These are phyloP conservation scores for Strigops habroptila DNA, from an alignment of 2,113 vertebrate species.

Conservation along the genomic window DNA sequence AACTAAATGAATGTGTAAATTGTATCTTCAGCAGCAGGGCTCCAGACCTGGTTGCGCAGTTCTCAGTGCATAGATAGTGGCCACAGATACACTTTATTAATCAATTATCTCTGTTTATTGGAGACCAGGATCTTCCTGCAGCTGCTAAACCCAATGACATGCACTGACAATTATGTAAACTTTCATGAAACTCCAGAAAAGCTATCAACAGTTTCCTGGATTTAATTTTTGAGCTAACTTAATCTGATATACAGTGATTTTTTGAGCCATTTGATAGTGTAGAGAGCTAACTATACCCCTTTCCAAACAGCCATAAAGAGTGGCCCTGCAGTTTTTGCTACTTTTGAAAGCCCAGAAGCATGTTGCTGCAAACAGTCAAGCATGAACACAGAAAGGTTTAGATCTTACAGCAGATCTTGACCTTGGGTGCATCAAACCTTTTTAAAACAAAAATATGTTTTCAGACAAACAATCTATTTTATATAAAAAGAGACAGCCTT, in stretches of 20 bases:
- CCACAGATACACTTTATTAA: conserved; percentile 31
- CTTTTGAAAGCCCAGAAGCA: conserved; percentile 6
- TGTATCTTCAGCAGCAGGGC: not conserved
- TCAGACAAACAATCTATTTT: not conserved
- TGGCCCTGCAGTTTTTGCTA: not conserved
- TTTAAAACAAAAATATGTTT: not conserved
- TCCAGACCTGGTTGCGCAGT: not conserved
- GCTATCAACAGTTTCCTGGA: conserved; percentile 16
- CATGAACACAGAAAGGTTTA: not conserved
- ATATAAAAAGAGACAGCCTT: not conserved
- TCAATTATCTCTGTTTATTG: conserved; percentile 46
- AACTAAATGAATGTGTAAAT: not conserved
- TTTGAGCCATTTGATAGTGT: conserved; percentile 18
- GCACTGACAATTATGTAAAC: conserved; percentile 42
- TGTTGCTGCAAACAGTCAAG: not conserved
- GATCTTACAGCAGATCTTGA: not conserved
- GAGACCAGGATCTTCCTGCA: conserved; percentile 35
- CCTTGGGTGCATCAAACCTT: not conserved
- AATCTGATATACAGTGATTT: conserved; percentile 35
- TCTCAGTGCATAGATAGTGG: not conserved
- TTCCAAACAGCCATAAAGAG: conserved; percentile 26
- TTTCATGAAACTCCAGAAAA: conserved; percentile 32
- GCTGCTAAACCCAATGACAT: conserved; percentile 28
- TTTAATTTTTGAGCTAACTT: conserved; percentile 37
- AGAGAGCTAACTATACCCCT: not conserved